These are phyloP conservation scores for Periophthalmus modestus DNA, from an alignment of 2,113 vertebrate species.

Conservation along the genomic window DNA sequence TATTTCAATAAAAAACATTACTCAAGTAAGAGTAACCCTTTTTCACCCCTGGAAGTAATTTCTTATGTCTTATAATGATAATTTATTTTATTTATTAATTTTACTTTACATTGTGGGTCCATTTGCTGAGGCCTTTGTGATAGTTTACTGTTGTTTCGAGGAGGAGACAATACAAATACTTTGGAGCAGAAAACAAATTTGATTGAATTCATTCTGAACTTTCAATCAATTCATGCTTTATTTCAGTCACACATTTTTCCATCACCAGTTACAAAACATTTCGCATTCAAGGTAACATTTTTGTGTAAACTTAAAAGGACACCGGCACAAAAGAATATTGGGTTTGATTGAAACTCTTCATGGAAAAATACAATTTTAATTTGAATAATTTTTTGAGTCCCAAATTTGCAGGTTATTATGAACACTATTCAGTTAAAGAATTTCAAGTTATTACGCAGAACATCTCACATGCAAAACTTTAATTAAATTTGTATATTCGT, in stretches of 20 bases:
- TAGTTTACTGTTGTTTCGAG: background rate
- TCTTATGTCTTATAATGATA: too few species aligned
- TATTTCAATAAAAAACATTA: too few species aligned
- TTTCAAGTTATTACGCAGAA: background rate
- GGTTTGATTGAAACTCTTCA: background rate
- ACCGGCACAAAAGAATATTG: background rate
- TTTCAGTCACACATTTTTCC: background rate
- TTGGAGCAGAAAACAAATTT: background rate
- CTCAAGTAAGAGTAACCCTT: too few species aligned
- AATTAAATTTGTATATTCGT: background rate
- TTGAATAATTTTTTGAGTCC: background rate
- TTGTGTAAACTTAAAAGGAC: background rate
- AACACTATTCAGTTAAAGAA: background rate
- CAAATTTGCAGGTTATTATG: background rate
- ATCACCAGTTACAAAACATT: constrained; percentile 1
- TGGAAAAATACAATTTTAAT: background rate
- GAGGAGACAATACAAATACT: background rate
- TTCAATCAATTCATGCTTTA: background rate
- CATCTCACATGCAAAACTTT: background rate
- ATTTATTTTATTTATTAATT: background rate
- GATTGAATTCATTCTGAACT: background rate
- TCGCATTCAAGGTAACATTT: background rate
- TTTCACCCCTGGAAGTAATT: too few species aligned
- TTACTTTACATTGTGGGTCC: background rate
- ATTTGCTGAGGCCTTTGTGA: background rate